Base-by-base conservation (phyloP, 2,113 vertebrate species). In the Murina feae region DNA sequence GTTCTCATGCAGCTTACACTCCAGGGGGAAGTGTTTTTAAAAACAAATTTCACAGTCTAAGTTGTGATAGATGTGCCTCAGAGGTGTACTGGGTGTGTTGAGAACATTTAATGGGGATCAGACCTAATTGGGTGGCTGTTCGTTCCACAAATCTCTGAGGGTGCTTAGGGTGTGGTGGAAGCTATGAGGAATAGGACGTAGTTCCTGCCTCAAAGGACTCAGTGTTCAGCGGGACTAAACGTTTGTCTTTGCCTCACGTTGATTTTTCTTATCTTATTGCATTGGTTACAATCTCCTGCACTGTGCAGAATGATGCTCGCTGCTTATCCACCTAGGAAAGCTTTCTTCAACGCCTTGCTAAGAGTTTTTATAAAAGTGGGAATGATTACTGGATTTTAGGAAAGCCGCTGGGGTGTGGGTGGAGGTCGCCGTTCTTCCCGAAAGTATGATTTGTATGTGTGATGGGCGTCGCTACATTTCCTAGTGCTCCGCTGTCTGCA, bases 251-350 rank as follows among this genome's bases (percentile, higher is more conserved):
- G 71, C 23, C n/a, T 71, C 32, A 76, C 6, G 4, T 66, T 80
- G 39, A 0, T 55, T 96, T 96, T 95, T 92, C 91, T 96, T 95
- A 30, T 86, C 88, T 84, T 92, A 87, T 85, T 90, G 81, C 95
- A 47, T 94, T 81, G 91, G 95, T 81, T 84, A 53, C 37, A 39
- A 5, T 51, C 30, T 2, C 21, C 75, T 51, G 0, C 28, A 30
- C 39, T 85, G 13, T n/a, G n/a, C n/a, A 44, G 37, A 39, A 13
- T 42, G 14, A 8, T 25, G 25, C 66, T 39, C 44, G 37, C 51
- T 89, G 12, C 71, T 71, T 83, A 14, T 80, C 11, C 49, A 42
- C 21, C 58, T 53, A 53, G 47, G 83, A 47, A 63, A 63, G 68
- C 32, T 95, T 80, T 81, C 42, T 76, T 79, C 28, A 28, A 12